These are phyloP conservation scores for Ophioderma brevispina DNA, from an alignment of 35 echinoderm and acorn worm species.

Conservation along the genomic window DNA sequence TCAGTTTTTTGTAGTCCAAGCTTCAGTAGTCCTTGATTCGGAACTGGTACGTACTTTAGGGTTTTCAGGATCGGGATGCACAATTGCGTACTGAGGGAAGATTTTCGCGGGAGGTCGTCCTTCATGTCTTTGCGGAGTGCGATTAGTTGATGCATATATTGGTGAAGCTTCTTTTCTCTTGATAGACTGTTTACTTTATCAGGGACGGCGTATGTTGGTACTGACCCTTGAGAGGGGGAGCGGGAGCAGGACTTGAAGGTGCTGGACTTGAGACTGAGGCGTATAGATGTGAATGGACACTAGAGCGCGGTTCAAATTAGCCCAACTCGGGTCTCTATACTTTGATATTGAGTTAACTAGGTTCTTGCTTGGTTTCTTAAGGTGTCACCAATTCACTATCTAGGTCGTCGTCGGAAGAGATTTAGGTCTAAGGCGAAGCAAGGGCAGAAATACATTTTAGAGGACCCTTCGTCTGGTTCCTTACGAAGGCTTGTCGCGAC, in stretches of 20 bases:
- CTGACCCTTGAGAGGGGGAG: not conserved
- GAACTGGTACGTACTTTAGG: not conserved
- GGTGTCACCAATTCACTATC: not conserved
- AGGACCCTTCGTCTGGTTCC: not conserved
- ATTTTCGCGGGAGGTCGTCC: not conserved
- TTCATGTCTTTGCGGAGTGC: not conserved
- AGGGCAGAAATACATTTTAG: not conserved
- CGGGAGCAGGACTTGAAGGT: not conserved
- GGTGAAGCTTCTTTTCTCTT: not conserved
- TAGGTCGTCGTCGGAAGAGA: not conserved
- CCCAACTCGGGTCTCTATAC: no score
- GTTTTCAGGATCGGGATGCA: not conserved
- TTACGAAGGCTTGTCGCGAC: not conserved
- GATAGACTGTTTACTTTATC: not conserved
- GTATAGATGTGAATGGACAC: not conserved
- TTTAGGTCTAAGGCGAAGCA: not conserved
- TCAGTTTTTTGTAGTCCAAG: not conserved
- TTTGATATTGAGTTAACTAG: no score
- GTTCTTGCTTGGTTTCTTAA: not conserved
- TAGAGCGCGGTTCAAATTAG: no score
- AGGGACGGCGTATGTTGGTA: no score
- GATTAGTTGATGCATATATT: not conserved
- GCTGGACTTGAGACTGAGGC: not conserved
- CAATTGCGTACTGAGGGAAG: not conserved
- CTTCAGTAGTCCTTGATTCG: not conserved